phyloP scores from a whole-genome alignment of 2,113 vertebrate genomes.

The Acrocephalus kingi region DNA sequence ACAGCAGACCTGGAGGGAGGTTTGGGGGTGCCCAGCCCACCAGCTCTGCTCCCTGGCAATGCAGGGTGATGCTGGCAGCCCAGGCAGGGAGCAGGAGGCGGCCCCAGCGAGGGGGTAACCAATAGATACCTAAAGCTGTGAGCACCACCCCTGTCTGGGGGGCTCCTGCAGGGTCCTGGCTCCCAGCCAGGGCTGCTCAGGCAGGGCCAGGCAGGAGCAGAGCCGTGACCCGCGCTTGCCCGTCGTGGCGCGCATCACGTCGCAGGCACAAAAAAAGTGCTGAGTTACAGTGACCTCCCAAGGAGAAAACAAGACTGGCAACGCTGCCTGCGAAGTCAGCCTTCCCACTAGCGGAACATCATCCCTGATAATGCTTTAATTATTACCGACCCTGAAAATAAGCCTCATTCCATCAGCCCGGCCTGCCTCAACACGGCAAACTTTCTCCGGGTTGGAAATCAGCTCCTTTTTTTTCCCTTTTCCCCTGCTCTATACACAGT shows the following conservation, averaged over 20 bases:
- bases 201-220: not conserved
- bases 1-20: not conserved
- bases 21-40: not conserved
- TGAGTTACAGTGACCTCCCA: conserved; percentile 71
- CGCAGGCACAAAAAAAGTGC: conserved; percentile 57
- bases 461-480: not conserved
- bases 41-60: not conserved
- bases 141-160: not conserved
- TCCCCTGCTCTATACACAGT: not conserved
- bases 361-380: conserved; percentile 14
- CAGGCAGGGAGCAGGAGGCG: rapidly evolving
- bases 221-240: conserved; percentile 8
- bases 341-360: not conserved
- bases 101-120: not conserved
- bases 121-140: not conserved
- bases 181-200: not conserved
- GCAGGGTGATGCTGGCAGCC: not conserved
- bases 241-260: not conserved
- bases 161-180: not conserved
- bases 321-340: not conserved
- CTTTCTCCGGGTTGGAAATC: not conserved
- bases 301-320: conserved; percentile 69
- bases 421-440: not conserved
- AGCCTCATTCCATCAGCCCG: not conserved
- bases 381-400: not conserved